Base-by-base conservation (phyloP, 1,140 invertebrate species). In the Asbolus verrucosus region DNA sequence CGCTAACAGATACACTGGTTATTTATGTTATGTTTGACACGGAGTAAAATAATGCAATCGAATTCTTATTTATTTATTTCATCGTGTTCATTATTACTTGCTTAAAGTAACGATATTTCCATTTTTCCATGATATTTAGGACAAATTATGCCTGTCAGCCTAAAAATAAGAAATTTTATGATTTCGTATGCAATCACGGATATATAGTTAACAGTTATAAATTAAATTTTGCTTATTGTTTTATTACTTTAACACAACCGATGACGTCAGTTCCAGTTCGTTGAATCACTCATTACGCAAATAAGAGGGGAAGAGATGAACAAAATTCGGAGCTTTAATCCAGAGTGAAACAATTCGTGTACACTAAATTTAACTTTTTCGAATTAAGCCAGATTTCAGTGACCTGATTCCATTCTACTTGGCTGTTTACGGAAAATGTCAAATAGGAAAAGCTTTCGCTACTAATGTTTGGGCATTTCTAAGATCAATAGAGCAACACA, bases 401-500 rank as follows among this genome's bases (percentile, higher is more conserved):
- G 46, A 54, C 46, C 46, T 27, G n/a, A 2, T 54, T 54, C 6
- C 46, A 13, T 14, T 27, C 21, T 9, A 8, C 19, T 50, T 21
- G 16, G 43, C 46, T 54, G 11, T 54, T 54, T 19, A 13, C 21
- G 21, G 46, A 54, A 54, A 54, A 54, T 54, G 19, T 16, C 46
- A 54, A 19, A 54, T 54, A 24, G 19, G 11, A 36, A n/a, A 11
- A 54, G 46, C 14, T 27, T 27, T 54, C 46, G 24, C 18, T 11
- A 21, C n/a, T 54, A 13, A 21, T 54, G 21, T 21, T 13, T 27
- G 46, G 27, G 46, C 9, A 54, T 54, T 54, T 54, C 46, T 54
- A 54, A 54, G 46, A 54, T 54, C 46, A 54, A 54, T 54, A 54
- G 46, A 54, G 46, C 46, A 54, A 54, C 46, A 54, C 27, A 27